Percentiles rank a stretch among this genome's conserved stretches.
Evolutionary conservation across 2,797 vertebrate species (phyloP).

Genomic region (Glyptemys insculpta): DNA sequence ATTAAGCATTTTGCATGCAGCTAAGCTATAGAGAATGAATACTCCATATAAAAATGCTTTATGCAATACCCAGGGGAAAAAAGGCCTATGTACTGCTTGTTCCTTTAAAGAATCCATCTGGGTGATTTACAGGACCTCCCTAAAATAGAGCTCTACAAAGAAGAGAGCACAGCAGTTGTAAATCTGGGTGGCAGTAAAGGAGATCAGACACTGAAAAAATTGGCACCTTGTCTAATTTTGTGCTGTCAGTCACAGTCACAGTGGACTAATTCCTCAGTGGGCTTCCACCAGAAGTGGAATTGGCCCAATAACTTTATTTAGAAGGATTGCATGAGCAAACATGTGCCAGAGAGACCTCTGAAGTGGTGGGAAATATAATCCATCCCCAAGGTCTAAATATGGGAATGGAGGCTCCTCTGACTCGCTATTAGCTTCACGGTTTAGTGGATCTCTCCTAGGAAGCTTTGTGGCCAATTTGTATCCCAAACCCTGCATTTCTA

Average conservation of each 20-base stretch:
- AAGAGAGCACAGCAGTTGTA: background rate
- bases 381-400: background rate
- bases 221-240: constrained; percentile 40
- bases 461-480: constrained; percentile 14
- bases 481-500: constrained; percentile 19
- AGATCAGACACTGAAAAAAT: background rate
- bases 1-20: constrained; percentile 50
- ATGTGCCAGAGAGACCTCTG: background rate
- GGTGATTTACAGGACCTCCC: background rate
- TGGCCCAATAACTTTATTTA: background rate
- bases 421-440: background rate
- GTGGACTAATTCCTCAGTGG: background rate
- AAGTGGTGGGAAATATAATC: constrained; percentile 22
- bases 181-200: background rate
- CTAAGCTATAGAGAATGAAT: constrained; percentile 46
- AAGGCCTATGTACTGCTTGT: background rate
- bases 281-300: background rate
- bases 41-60: constrained; percentile 4
- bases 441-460: background rate
- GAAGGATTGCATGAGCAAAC: background rate
- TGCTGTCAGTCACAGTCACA: constrained; percentile 42
- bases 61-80: constrained; percentile 5
- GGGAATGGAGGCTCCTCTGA: constrained; percentile 24
- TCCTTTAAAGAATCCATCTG: background rate
- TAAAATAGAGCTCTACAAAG: background rate